Evolutionary conservation across 2,113 vertebrate genomes (phyloP), one percentile per base, ranked within the genome.

Genomic region (Prolemur simus): DNA sequence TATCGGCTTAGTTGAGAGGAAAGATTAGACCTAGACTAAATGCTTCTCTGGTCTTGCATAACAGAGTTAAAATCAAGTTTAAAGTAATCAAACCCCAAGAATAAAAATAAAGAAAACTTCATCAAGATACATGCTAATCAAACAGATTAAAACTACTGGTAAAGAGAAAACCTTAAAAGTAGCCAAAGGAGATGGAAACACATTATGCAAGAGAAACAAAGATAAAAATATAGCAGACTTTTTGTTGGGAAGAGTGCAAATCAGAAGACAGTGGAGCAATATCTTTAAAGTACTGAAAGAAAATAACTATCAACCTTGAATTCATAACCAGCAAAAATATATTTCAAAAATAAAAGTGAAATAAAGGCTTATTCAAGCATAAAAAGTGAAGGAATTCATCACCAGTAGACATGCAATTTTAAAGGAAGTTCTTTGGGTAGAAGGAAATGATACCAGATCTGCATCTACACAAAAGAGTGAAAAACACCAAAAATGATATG

Each of bases 301-400:
- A 93, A 90, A 87, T 81, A 89, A 81, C 64, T 85, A 60, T 58
- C 42, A 90, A 60, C 14, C 64, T 68, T 91, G 39, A 68, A 95
- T 83, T 47, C 78, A 58, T 73, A 83, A 54, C 25, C 45, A 83
- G 42, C 81, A 77, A 87, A 95, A 66, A 54, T 86, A n/a, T 17
- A 18, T 87, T 90, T 96, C 39, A 78, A 71, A 82, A 89, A 74
- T 81, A 74, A 85, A 97, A 76, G 5, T 78, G 29, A 93, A 85
- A 68, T 97, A 64, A 27, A 87, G 21, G 56, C n/a, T 64, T 69
- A 84, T 91, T n/a, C 58, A 93, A 87, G 84, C 56, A 95, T 81
- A 87, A 95, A 82, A 87, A 56, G 5, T 56, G 23, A 91, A 93
- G 63, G 42, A 49, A 58, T 83, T 88, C 49, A 47, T 47, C 32